Conservation (phyloP, 2,888 invertebrate genomes). For the Panorpa germanica region DNA sequence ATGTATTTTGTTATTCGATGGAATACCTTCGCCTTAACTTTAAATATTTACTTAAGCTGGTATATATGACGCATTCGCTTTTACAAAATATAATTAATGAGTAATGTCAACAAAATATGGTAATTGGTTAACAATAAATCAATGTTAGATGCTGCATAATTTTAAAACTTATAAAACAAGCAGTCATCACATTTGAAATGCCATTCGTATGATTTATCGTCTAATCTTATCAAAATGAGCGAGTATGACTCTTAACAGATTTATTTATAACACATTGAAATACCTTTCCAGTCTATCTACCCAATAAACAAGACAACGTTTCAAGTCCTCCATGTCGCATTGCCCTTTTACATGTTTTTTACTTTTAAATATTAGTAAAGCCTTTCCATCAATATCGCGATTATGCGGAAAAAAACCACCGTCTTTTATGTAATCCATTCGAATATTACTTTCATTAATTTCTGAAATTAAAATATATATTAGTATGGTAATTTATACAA, state of each 20-base stretch:
- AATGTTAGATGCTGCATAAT: too few species aligned
- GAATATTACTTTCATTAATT: conserved; percentile 46
- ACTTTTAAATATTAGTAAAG: conserved; percentile 59
- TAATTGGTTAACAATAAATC: too few species aligned
- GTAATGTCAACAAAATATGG: too few species aligned
- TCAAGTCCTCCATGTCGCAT: conserved; percentile 53
- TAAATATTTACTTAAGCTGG: too few species aligned
- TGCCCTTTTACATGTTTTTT: conserved; percentile 64
- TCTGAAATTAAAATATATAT: conserved; percentile 27
- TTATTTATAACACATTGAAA: conserved; percentile 1
- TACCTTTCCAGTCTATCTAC: conserved; percentile 18
- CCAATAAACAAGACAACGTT: conserved; percentile 71
- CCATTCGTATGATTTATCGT: too few species aligned
- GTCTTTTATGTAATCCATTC: conserved; percentile 50
- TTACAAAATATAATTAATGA: too few species aligned
- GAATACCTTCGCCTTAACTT: too few species aligned
- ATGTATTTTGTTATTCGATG: too few species aligned
- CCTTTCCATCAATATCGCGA: conserved; percentile 61
- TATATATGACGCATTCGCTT: too few species aligned
- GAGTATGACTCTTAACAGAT: conserved; percentile 1
- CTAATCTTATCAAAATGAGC: too few species aligned
- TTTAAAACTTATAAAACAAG: too few species aligned
- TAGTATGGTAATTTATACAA: background rate
- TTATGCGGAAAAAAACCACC: conserved; percentile 64
- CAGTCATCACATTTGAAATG: too few species aligned